Conservation (phyloP, 2,113 vertebrate genomes). For the Erpornis zantholeuca region DNA sequence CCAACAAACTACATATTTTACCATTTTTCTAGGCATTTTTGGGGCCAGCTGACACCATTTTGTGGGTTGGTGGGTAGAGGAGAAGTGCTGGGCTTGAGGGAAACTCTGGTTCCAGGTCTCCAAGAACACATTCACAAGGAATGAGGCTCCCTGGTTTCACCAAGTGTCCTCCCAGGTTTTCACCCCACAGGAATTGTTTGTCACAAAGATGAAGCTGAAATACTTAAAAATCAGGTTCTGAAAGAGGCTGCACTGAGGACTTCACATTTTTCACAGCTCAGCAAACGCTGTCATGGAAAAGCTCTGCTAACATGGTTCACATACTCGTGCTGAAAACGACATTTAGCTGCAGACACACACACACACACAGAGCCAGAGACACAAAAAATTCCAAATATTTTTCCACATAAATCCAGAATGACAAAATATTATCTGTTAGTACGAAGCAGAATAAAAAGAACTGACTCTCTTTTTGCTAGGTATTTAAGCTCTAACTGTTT, state of each 20-base stretch:
- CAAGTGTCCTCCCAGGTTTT: background rate
- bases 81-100: background rate
- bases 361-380: background rate
- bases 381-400: conserved; percentile 9
- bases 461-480: background rate
- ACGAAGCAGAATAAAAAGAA: background rate
- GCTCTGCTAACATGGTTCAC: background rate
- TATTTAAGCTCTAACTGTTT: conserved; percentile 19
- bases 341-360: background rate
- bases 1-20: background rate
- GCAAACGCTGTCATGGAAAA: background rate
- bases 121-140: background rate
- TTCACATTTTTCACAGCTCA: conserved; percentile 38
- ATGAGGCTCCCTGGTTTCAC: background rate
- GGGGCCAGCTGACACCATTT: background rate
- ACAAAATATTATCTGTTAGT: background rate
- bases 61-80: background rate
- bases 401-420: background rate
- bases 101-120: background rate
- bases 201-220: background rate
- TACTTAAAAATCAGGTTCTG: background rate
- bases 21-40: background rate
- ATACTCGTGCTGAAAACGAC: conserved; percentile 15
- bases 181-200: background rate
- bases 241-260: background rate